A percentile compares a stretch with the other conserved stretches of the same genome.
These are phyloP conservation scores for Lasioglossum pauxillum DNA, from an alignment of 2,888 invertebrate genomes.

Conservation along the genomic window DNA sequence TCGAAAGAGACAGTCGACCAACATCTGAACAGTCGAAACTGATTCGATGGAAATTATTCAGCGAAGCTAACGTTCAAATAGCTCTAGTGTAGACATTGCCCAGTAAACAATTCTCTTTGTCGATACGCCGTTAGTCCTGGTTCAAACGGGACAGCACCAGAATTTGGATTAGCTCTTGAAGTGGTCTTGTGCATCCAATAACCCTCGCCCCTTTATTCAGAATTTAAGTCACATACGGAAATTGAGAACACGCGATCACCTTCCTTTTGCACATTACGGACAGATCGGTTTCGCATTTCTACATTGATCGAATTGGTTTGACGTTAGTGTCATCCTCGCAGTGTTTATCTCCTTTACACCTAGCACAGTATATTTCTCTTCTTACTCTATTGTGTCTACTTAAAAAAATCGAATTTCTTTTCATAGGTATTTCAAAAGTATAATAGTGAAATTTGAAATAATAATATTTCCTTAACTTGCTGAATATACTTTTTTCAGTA, in stretches of 20 bases:
- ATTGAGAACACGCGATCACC: slow-evolving; percentile 31
- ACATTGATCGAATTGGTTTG: not conserved
- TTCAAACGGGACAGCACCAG: slow-evolving; percentile 8
- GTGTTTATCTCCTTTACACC: not conserved
- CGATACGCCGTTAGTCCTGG: slow-evolving; percentile 26
- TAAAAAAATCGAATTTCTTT: not conserved
- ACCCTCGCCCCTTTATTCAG: slow-evolving; percentile 44
- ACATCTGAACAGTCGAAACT: slow-evolving; percentile 27
- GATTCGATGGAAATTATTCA: slow-evolving; percentile 60
- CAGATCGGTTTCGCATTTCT: slow-evolving; percentile 4
- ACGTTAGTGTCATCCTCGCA: not conserved
- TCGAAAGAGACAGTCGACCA: not conserved
- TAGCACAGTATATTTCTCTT: not conserved
- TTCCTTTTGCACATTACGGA: slow-evolving; percentile 7
- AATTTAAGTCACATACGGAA: slow-evolving; percentile 56
- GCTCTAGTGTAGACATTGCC: slow-evolving; percentile 25
- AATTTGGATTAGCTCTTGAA: slow-evolving; percentile 42
- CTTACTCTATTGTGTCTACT: not conserved
- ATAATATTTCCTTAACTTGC: not conserved
- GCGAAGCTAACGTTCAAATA: slow-evolving; percentile 34
- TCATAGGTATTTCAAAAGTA: not conserved
- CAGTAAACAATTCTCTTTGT: slow-evolving; percentile 41
- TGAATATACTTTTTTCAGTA: not conserved
- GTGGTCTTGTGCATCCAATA: slow-evolving; percentile 47
- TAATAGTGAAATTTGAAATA: not conserved